These are phyloP conservation scores for Todiramphus saurophagus DNA, from an alignment of 2,113 vertebrate genomes.

Conservation along the genomic window DNA sequence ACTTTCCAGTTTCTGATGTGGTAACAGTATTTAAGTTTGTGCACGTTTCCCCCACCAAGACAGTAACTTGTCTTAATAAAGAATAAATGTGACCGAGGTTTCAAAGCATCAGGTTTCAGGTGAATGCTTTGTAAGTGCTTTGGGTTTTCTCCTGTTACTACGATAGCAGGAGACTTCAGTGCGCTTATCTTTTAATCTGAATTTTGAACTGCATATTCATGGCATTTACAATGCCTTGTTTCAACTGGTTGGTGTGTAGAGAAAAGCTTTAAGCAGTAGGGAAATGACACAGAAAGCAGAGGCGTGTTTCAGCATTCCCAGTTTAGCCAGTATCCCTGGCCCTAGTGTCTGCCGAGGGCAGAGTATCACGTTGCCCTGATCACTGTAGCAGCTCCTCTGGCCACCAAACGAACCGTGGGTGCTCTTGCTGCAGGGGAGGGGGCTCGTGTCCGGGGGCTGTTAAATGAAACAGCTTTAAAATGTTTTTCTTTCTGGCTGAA, in stretches of 20 bases:
- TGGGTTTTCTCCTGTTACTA: neutral
- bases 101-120: neutral
- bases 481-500: neutral
- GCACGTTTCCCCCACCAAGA: rapidly evolving
- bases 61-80: neutral
- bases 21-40: neutral
- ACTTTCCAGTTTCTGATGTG: neutral
- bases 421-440: neutral
- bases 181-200: neutral
- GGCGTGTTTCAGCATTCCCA: neutral
- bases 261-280: neutral
- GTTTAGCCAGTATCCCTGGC: neutral
- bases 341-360: neutral
- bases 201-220: neutral
- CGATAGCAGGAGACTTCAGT: neutral
- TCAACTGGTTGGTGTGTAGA: neutral
- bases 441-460: neutral
- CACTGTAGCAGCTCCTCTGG: neutral
- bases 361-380: neutral
- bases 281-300: neutral
- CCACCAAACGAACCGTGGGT: rapidly evolving
- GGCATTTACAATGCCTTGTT: neutral
- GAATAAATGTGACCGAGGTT: neutral
- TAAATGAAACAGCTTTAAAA: neutral
- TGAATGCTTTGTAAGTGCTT: neutral